Evolutionary conservation across 2,113 vertebrate genomes (phyloP).

Genomic region (Phoxinus phoxinus): DNA sequence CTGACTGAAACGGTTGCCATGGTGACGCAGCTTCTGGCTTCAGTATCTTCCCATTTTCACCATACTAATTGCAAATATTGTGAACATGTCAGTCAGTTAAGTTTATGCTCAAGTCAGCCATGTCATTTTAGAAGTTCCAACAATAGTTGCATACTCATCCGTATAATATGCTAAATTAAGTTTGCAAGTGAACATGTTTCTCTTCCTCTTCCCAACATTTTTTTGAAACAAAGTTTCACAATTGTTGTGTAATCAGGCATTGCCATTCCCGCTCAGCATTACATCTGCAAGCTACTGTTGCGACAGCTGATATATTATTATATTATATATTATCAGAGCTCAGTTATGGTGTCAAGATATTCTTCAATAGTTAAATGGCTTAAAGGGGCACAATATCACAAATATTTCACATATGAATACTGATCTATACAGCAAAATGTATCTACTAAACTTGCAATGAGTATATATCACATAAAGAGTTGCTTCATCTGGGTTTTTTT

Average conservation of each 20-base stretch:
- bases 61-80: not conserved
- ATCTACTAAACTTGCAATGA: not conserved
- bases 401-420: not conserved
- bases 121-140: not conserved
- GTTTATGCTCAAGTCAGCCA: not conserved
- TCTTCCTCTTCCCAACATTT: constrained; percentile 11
- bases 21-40: constrained; percentile 35
- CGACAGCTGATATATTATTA: no score
- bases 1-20: constrained; percentile 51
- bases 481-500: not conserved
- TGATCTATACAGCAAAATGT: not conserved
- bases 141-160: not conserved
- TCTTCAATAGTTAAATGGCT: constrained; percentile 1
- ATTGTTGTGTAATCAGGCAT: constrained; percentile 10
- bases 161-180: not conserved
- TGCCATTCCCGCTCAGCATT: not conserved
- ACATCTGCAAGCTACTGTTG: not conserved
- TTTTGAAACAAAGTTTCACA: not conserved
- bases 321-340: no score
- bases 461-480: not conserved
- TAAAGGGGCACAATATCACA: not conserved
- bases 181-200: constrained; percentile 1
- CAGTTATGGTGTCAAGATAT: not conserved
- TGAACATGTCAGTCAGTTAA: not conserved
- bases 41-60: constrained; percentile 10